Evolutionary conservation across 2,888 invertebrate genomes (phyloP).

Genomic region (Cerastis leucographa): DNA sequence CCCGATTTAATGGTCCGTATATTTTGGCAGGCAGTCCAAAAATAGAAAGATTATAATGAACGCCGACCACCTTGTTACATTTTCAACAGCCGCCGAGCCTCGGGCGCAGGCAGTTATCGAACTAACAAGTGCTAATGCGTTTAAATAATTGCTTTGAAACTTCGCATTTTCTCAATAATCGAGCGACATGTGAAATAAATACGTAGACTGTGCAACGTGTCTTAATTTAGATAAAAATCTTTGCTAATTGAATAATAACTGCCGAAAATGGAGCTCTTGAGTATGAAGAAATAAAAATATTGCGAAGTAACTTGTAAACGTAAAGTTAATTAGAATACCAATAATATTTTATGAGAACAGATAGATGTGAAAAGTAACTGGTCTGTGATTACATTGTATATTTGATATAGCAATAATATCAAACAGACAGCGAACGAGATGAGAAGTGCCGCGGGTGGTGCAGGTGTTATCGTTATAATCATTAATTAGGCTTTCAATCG

Average conservation of each 20-base stretch:
- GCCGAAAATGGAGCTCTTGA: constrained; percentile 45
- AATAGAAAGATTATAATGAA: constrained; percentile 79
- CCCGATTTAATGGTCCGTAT: constrained; percentile 73
- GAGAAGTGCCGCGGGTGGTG: constrained; percentile 27
- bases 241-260: constrained; percentile 44
- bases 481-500: constrained; percentile 11
- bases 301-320: constrained; percentile 60
- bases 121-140: constrained; percentile 40
- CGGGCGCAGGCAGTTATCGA: constrained; percentile 58
- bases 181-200: constrained; percentile 33
- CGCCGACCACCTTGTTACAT: constrained; percentile 80
- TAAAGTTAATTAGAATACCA: constrained; percentile 63
- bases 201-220: constrained; percentile 29
- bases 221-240: constrained; percentile 47
- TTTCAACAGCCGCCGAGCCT: constrained; percentile 67
- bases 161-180: constrained; percentile 49
- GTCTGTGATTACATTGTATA: constrained; percentile 38
- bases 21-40: constrained; percentile 70
- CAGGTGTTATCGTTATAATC: constrained; percentile 20
- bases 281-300: constrained; percentile 56
- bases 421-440: background rate
- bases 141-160: constrained; percentile 45
- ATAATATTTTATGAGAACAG: constrained; percentile 64
- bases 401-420: constrained; percentile 22
- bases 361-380: constrained; percentile 53